phyloP scores from a whole-genome alignment of 2,888 invertebrate species.

The Ochlodes sylvanus region DNA sequence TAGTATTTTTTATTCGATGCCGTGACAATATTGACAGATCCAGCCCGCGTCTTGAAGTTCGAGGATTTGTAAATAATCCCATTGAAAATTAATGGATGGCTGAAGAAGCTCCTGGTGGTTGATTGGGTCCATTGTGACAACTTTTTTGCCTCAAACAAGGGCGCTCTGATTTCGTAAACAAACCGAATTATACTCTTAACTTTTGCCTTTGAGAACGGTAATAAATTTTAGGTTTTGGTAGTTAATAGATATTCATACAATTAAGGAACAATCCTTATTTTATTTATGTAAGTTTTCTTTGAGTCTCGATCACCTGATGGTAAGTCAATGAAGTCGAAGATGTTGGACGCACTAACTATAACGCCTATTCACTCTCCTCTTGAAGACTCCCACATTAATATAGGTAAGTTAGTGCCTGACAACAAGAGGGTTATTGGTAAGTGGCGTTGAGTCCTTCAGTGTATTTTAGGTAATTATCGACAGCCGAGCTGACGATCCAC shows the following conservation, averaged over 20 bases:
- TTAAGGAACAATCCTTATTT: too few species aligned
- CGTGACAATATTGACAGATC: slow-evolving; percentile 83
- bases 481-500: too few species aligned
- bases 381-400: too few species aligned
- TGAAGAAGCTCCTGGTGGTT: slow-evolving; percentile 61
- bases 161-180: slow-evolving; percentile 65
- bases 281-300: too few species aligned
- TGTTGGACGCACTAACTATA: too few species aligned
- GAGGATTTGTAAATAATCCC: slow-evolving; percentile 82
- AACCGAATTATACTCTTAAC: slow-evolving; percentile 47
- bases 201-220: slow-evolving; percentile 30
- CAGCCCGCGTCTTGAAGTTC: slow-evolving; percentile 63
- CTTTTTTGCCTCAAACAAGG: slow-evolving; percentile 66
- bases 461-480: too few species aligned
- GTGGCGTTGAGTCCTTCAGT: too few species aligned
- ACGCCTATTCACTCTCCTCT: too few species aligned
- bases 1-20: slow-evolving; percentile 61
- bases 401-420: too few species aligned
- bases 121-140: slow-evolving; percentile 77
- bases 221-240: slow-evolving; percentile 37
- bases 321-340: too few species aligned
- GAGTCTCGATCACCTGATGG: too few species aligned
- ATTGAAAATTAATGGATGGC: slow-evolving; percentile 81
- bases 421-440: too few species aligned
- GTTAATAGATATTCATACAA: slow-evolving; percentile 3